Evolutionary conservation across 2,113 vertebrate genomes (phyloP), one percentile per base, ranked within the genome.

Genomic region (Oncorhynchus nerka): DNA sequence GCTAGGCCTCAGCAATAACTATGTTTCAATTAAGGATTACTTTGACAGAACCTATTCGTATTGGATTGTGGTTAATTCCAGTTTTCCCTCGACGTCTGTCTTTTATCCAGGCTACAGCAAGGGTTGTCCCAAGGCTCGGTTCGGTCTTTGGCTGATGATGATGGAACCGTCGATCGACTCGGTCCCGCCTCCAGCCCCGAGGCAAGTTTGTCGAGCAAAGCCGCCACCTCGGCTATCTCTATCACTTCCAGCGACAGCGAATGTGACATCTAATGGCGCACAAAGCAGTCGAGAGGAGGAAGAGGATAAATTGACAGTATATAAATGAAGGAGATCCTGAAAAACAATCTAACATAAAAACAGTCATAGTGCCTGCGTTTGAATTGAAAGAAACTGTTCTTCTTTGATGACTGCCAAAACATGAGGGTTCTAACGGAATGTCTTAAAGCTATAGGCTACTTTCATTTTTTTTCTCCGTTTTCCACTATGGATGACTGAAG

Each of bases 161-260:
- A 98, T 78, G 94, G 92, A 90, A 93, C 93, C 4, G 94, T 95
- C 70, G 97, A 97, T 87, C 93, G 93, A 49, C 88, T 94, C 86
- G 97, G 96, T 7, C 92, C 93, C 79, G 93, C 95, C 71, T 94
- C 97, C 89, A 98, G 97, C 86, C 97, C 97, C 3, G 95, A 96
- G 62, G 96, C 96, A 84, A 98, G 96, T 89, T 93, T 98, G 82
- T 97, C 96, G 88, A 97, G 96, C 93, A 98, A 99, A 91, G 96
- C 96, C 72, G 96, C 96, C 88, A 95, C 96, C 86, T 98, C 96
- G 77, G 97, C 97, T 85, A 99, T 99, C 93, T 99, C 97, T 93
- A 99, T 99, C 95, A 99, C 97, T 83, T 99, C 97, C 89, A 99
- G 97, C 93, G 97, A 99, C 95, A 99, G 97, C 90, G 97, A 99